These are phyloP conservation scores for Desmodus rotundus DNA, from an alignment of 2,113 vertebrate genomes.

Conservation along the genomic window DNA sequence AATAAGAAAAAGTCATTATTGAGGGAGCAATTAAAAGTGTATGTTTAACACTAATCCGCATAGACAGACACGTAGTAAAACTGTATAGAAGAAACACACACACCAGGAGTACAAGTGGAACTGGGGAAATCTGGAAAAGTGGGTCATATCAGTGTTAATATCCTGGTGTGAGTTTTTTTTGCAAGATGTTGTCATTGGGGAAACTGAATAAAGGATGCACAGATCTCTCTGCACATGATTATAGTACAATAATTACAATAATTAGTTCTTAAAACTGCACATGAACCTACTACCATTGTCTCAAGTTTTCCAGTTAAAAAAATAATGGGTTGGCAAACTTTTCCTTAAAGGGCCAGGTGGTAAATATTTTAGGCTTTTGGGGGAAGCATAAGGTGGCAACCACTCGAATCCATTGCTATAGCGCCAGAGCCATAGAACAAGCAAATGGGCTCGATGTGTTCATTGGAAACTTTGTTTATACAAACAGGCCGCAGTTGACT, in stretches of 20 bases:
- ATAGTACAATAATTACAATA: too few relatives aligned
- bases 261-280: neutral
- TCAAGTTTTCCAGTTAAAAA: neutral
- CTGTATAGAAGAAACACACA: neutral
- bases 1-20: neutral
- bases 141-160: neutral
- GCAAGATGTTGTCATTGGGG: neutral
- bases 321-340: neutral
- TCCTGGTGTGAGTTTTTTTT: neutral
- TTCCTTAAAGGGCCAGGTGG: neutral
- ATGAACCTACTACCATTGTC: neutral
- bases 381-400: neutral
- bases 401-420: neutral
- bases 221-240: neutral
- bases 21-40: neutral
- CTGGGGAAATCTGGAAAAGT: neutral
- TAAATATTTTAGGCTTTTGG: neutral
- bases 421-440: neutral
- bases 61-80: neutral
- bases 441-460: rapidly evolving
- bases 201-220: neutral
- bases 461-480: neutral
- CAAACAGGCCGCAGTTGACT: neutral
- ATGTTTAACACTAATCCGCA: neutral
- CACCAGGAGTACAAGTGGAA: neutral